Percentiles rank a stretch among this genome's conserved stretches.
Evolutionary conservation across 1,140 invertebrate species (phyloP).

Genomic region (Nixonia krombeini): DNA sequence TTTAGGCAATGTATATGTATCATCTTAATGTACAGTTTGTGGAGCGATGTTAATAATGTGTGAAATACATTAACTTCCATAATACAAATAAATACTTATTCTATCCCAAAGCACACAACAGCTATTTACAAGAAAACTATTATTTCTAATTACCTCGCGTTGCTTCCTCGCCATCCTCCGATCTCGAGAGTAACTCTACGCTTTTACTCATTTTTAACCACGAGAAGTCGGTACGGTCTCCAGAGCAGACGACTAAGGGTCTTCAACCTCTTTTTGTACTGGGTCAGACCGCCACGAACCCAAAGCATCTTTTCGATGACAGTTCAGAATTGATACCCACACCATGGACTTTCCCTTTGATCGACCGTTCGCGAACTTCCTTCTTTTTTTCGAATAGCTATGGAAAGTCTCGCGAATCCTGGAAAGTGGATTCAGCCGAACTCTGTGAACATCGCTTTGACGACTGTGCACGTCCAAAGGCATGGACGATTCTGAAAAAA

Average conservation of each 20-base stretch:
- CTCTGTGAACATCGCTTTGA: not conserved
- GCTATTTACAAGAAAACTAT: too few species aligned
- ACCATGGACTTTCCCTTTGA: slow-evolving; percentile 31
- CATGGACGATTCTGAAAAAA: not conserved
- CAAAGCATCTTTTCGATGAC: slow-evolving; percentile 50
- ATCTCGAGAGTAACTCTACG: slow-evolving; percentile 62
- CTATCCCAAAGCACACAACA: too few species aligned
- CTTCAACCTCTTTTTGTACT: slow-evolving; percentile 61
- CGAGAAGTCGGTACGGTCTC: slow-evolving; percentile 28
- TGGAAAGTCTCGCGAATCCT: not conserved
- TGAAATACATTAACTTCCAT: too few species aligned
- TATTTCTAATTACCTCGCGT: slow-evolving; percentile 1
- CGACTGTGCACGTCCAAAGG: not conserved
- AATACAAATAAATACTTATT: too few species aligned
- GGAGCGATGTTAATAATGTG: not conserved
- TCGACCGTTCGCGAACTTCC: not conserved
- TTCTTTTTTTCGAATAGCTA: not conserved
- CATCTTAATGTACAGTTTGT: too few species aligned
- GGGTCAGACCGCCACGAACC: slow-evolving; percentile 44
- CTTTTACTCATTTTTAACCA: slow-evolving; percentile 65
- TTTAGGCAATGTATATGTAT: too few species aligned
- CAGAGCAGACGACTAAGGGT: slow-evolving; percentile 19
- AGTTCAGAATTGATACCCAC: slow-evolving; percentile 25
- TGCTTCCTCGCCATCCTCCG: slow-evolving; percentile 61
- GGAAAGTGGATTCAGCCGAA: not conserved